Base-by-base conservation (phyloP, 1,140 invertebrate species). In the Heliconius congener region DNA sequence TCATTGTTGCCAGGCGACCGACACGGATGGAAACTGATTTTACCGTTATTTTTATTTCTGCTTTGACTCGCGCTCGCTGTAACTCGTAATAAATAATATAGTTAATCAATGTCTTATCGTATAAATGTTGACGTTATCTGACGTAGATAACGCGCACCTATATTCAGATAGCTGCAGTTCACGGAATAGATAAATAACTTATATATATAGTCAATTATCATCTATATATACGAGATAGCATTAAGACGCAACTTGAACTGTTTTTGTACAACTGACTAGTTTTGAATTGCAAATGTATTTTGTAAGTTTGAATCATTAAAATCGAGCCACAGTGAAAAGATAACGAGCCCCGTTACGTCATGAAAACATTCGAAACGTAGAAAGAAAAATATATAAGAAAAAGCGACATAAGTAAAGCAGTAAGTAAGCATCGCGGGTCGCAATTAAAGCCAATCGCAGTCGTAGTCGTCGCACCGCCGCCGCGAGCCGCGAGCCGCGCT, bases 401-500 rank as follows among this genome's bases (percentile, higher is more conserved):
- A 37, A 5, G 6, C 6, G 34, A 23, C 13, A 66, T 30, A 30
- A 66, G 60, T 66, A 13, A 66, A 66, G 4, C 11, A 66, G 60
- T 66, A 66, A 46, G 13, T 46, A 46, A 46, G 42, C 42, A 46
- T 30, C 27, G 27, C 27, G 23, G 55, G 60, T 46, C 42, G 60
- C 60, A 66, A 66, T 66, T 66, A 66, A 66, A 66, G 8, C 23
- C 23, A 52, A 73, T 71, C 27, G 73, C 71, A 75, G 46, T 74
- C 77, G 42, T 42, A 11, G 42, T 19, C 50, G 50, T 19, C 50
- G 75, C 37, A 16, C 4, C 60, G 27, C 60, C 60, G 13, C 27
- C 60, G 52, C 60, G 73, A 73, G 73, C 77, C 50, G 74, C 55
- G 52, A 70, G 73, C 78, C 60, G 75, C 80, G 80, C 18, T 42